Conservation (phyloP, 1,140 invertebrate species). For the Samia ricini region DNA sequence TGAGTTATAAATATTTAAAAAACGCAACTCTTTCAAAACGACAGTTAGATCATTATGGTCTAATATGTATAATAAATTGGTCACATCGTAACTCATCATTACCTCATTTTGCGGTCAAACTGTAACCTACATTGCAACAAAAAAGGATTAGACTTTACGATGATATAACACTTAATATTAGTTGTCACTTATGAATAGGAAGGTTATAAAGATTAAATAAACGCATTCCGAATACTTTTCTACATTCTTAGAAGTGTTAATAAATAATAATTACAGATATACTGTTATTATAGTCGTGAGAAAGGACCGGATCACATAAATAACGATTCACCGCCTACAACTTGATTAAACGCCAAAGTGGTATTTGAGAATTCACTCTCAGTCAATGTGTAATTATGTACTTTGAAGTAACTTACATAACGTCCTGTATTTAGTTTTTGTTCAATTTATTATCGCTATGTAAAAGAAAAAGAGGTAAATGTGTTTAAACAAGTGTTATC, state of each 20-base stretch:
- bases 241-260: not conserved
- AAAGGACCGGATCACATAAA: constrained; percentile 16
- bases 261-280: not conserved
- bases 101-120: not conserved
- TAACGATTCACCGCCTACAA: constrained; percentile 2
- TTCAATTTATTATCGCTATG: not conserved
- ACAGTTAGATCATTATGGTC: too few relatives aligned
- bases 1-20: too few relatives aligned
- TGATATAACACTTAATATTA: not conserved
- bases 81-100: too few relatives aligned
- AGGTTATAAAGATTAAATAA: not conserved
- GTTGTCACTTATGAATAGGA: not conserved
- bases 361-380: constrained; percentile 9
- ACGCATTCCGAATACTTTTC: not conserved
- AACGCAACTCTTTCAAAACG: too few relatives aligned
- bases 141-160: not conserved
- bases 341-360: constrained; percentile 14
- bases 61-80: too few relatives aligned
- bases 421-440: not conserved
- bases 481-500: too few relatives aligned
- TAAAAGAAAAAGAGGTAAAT: not conserved
- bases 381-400: constrained; percentile 13
- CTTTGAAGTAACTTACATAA: constrained; percentile 1
- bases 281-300: constrained; percentile 26
- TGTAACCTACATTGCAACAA: not conserved